Conservation (phyloP, 2,113 vertebrate genomes). For the Toxotes chatareus region DNA sequence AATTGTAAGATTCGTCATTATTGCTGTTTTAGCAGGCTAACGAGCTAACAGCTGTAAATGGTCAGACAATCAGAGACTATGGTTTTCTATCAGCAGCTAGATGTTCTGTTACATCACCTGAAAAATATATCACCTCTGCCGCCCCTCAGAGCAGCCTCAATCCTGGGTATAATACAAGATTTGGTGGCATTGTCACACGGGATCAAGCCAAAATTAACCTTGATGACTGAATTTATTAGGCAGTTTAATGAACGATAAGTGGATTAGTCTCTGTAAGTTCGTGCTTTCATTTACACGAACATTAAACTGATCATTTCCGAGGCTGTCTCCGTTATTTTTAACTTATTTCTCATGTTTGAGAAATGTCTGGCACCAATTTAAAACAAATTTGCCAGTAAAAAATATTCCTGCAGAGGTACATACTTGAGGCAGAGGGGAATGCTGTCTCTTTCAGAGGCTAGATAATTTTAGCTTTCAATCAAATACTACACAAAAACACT, state of each 20-base stretch:
- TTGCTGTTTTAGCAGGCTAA: too few species aligned
- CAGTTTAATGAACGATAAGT: not conserved
- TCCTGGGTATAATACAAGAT: not conserved
- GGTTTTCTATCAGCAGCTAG: too few species aligned
- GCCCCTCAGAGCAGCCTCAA: too few species aligned
- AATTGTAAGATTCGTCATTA: too few species aligned
- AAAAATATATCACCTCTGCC: not conserved
- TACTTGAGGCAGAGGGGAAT: slow-evolving; percentile 8
- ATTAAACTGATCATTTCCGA: not conserved
- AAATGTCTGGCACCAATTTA: slow-evolving; percentile 30
- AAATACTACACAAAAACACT: slow-evolving; percentile 9
- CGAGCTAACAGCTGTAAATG: too few species aligned
- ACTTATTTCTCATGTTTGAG: not conserved
- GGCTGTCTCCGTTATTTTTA: not conserved
- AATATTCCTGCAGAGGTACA: slow-evolving; percentile 18
- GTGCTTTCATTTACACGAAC: not conserved
- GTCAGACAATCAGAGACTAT: too few species aligned
- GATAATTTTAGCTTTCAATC: slow-evolving; percentile 51
- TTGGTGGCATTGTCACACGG: not conserved
- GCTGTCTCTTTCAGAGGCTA: slow-evolving; percentile 12
- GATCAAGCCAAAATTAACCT: not conserved
- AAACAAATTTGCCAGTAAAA: slow-evolving; percentile 10
- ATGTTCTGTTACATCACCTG: too few species aligned
- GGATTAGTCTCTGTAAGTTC: not conserved
- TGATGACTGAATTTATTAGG: not conserved